Percentiles rank a stretch among this genome's conserved stretches.
These are phyloP conservation scores for Chaetodon trifascialis DNA, from an alignment of 2,113 vertebrate species.

Conservation along the genomic window DNA sequence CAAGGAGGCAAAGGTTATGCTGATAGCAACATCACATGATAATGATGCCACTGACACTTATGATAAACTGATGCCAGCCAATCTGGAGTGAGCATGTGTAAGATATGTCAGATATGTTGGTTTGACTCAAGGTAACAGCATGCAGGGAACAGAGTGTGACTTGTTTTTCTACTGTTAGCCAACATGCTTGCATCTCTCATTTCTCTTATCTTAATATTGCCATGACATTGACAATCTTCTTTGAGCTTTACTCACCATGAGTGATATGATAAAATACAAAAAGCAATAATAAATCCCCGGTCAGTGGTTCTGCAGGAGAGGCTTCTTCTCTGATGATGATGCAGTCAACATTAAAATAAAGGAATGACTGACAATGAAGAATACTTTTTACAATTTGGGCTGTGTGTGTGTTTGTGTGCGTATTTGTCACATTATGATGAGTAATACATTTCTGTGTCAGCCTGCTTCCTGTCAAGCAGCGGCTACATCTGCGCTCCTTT, in stretches of 20 bases:
- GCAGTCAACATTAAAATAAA: neutral
- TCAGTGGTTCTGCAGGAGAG: neutral
- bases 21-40: slow-evolving; percentile 1
- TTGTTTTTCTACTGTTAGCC: slow-evolving; percentile 27
- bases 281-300: neutral
- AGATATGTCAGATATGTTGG: slow-evolving; percentile 5
- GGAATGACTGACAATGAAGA: neutral
- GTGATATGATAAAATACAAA: neutral
- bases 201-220: slow-evolving; percentile 1
- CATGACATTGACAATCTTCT: neutral
- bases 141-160: slow-evolving; percentile 18
- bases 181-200: neutral
- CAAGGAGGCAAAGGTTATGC: slow-evolving; percentile 19
- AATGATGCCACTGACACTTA: neutral
- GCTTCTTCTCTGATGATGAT: neutral
- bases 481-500: neutral
- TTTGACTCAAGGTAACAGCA: slow-evolving; percentile 41
- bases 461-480: neutral
- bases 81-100: slow-evolving; percentile 4
- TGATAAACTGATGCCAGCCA: neutral
- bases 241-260: neutral
- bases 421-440: slow-evolving; percentile 6
- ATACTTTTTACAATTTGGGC: neutral
- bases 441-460: slow-evolving; percentile 6
- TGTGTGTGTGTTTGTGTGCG: neutral